Percentiles rank a stretch among this genome's conserved stretches.
Evolutionary conservation across 1,140 invertebrate species (phyloP).

Genomic region (Potamilus streckersoni): DNA sequence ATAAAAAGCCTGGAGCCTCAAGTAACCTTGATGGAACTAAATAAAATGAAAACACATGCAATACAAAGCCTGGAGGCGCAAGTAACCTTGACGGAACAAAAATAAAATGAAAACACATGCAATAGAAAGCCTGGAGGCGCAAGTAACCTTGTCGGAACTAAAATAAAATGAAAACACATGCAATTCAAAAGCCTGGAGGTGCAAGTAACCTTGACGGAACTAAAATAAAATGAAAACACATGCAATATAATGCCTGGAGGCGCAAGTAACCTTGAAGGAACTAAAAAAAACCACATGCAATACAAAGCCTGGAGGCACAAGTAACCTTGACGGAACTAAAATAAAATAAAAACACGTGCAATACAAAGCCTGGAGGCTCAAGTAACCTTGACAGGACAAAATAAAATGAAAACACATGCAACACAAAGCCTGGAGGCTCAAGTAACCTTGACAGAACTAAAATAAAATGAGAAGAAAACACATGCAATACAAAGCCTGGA

Average conservation of each 20-base stretch:
- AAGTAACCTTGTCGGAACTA: slow-evolving; percentile 92
- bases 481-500: slow-evolving; percentile 82
- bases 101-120: slow-evolving; percentile 24
- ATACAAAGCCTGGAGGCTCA: slow-evolving; percentile 93
- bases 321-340: slow-evolving; percentile 88
- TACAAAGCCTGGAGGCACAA: slow-evolving; percentile 95
- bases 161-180: slow-evolving; percentile 24
- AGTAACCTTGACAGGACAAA: slow-evolving; percentile 89
- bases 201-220: slow-evolving; percentile 92
- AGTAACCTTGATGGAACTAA: slow-evolving; percentile 90
- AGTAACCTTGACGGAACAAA: slow-evolving; percentile 90
- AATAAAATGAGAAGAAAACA: slow-evolving; percentile 30
- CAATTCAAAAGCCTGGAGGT: slow-evolving; percentile 91
- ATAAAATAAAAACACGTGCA: slow-evolving; percentile 10
- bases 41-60: slow-evolving; percentile 12
- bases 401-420: slow-evolving; percentile 12
- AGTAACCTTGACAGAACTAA: slow-evolving; percentile 90
- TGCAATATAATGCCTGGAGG: slow-evolving; percentile 86
- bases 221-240: slow-evolving; percentile 43
- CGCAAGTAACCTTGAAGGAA: slow-evolving; percentile 94
- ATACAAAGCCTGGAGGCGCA: slow-evolving; percentile 93
- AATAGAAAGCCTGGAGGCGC: slow-evolving; percentile 91
- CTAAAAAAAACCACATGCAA: slow-evolving; percentile 43
- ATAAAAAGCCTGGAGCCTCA: slow-evolving; percentile 93
- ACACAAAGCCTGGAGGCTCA: slow-evolving; percentile 94